Evolutionary conservation across 1,140 invertebrate species (phyloP).

Genomic region (Aphelinus certus): DNA sequence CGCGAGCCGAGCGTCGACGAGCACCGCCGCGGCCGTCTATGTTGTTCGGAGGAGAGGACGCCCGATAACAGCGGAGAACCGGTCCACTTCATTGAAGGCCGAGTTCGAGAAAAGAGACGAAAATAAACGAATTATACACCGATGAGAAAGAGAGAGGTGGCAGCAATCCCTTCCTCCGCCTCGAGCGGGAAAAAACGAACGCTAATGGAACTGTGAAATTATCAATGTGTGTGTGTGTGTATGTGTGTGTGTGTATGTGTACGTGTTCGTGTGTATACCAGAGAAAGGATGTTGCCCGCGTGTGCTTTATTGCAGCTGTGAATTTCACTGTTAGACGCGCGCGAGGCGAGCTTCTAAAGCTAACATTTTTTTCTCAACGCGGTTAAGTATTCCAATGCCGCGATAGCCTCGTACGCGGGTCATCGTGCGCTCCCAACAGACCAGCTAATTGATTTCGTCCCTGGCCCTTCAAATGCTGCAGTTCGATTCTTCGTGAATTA

Average conservation of each 20-base stretch:
- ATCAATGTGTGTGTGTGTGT: background rate
- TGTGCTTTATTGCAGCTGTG: too few species aligned
- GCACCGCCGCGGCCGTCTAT: background rate
- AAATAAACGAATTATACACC: background rate
- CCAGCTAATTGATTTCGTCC: too few species aligned
- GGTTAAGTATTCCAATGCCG: too few species aligned
- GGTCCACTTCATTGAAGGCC: constrained; percentile 24
- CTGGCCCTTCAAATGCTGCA: too few species aligned
- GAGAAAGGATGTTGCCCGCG: too few species aligned
- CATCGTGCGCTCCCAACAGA: too few species aligned
- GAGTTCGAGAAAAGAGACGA: background rate
- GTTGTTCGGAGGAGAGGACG: background rate
- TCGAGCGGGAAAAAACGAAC: background rate
- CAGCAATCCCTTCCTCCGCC: background rate
- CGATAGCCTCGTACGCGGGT: too few species aligned
- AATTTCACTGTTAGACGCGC: too few species aligned
- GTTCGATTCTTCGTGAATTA: too few species aligned
- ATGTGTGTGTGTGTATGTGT: background rate
- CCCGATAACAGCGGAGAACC: constrained; percentile 9
- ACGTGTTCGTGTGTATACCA: too few species aligned
- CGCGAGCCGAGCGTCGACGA: background rate
- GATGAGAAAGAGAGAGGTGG: background rate
- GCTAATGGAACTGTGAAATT: constrained; percentile 15
- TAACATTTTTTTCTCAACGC: too few species aligned
- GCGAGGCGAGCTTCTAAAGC: too few species aligned